Percentiles rank a stretch among this genome's conserved stretches.
These are phyloP conservation scores for Siniperca obscura DNA, from an alignment of 2,797 vertebrate species.

Conservation along the genomic window DNA sequence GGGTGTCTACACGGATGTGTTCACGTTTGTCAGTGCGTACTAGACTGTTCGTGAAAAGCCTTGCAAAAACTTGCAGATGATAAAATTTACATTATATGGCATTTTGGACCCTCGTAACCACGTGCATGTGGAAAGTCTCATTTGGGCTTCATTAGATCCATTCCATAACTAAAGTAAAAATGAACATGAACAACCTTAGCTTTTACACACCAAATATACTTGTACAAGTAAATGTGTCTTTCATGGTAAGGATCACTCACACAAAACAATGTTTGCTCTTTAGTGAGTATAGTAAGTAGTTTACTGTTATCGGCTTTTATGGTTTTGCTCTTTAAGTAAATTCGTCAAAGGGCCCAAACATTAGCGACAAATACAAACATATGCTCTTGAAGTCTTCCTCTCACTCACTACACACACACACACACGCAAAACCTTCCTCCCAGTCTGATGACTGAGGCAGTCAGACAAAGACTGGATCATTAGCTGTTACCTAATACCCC, in stretches of 20 bases:
- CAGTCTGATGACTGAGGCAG: slow-evolving; percentile 27
- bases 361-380: not conserved
- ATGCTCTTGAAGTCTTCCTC: not conserved
- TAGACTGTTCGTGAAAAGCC: too few species aligned
- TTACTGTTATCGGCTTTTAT: not conserved
- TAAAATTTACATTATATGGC: too few species aligned
- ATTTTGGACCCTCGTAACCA: not conserved
- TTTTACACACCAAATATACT: too few species aligned
- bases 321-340: not conserved
- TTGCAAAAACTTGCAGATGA: too few species aligned
- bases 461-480: slow-evolving; percentile 47
- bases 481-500: slow-evolving; percentile 48
- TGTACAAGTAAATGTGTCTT: not conserved
- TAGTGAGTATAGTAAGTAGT: not conserved
- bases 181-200: too few species aligned
- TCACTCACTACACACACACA: not conserved
- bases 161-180: not conserved
- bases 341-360: not conserved
- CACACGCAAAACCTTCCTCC: not conserved
- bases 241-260: not conserved
- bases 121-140: not conserved
- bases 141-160: too few species aligned
- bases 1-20: too few species aligned
- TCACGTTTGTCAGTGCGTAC: not conserved
- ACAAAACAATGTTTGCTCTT: not conserved